Percentiles rank a stretch among this genome's conserved stretches.
phyloP scores from a whole-genome alignment of 2,797 vertebrate species.

The Petrocephalus schoutedeni region DNA sequence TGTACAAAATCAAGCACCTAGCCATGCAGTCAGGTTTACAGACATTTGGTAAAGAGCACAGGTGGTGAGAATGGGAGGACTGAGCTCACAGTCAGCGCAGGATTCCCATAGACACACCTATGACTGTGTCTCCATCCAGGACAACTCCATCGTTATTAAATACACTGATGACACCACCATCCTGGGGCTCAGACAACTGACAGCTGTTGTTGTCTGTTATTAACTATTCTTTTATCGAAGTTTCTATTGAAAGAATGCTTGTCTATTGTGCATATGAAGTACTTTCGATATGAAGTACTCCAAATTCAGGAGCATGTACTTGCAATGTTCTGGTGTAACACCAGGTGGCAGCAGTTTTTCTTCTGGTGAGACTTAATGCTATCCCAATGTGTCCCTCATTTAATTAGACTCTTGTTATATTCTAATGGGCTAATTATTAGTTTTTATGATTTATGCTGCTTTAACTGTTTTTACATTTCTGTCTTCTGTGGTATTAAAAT shows the following conservation, averaged over 20 bases:
- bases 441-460: neutral
- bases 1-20: neutral
- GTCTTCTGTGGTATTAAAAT: neutral
- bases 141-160: too few relatives aligned
- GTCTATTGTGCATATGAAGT: neutral
- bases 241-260: neutral
- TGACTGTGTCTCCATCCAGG: too few relatives aligned
- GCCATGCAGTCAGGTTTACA: neutral
- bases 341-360: neutral
- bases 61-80: too few relatives aligned
- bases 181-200: too few relatives aligned
- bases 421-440: neutral
- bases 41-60: neutral
- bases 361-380: neutral
- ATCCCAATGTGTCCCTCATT: neutral
- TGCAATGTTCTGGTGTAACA: neutral
- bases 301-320: neutral
- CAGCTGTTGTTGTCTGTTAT: neutral
- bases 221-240: neutral
- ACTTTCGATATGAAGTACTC: neutral
- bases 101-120: too few relatives aligned
- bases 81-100: too few relatives aligned
- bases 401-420: neutral
- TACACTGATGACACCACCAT: too few relatives aligned
- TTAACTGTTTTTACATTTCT: neutral